Evolutionary conservation across 2,113 vertebrate species (phyloP).

Genomic region (Passer montanus): DNA sequence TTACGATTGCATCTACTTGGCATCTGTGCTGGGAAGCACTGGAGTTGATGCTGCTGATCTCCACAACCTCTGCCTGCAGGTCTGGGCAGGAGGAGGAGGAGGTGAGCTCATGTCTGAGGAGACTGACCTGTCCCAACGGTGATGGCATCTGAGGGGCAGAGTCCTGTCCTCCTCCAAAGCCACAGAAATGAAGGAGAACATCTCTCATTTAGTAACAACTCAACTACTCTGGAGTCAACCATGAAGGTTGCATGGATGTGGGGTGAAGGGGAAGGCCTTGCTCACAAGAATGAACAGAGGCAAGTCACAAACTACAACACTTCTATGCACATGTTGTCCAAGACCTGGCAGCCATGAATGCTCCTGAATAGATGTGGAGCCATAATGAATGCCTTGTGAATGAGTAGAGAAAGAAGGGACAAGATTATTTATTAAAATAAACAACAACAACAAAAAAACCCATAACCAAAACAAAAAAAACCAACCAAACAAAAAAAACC

Average conservation of each 20-base stretch:
- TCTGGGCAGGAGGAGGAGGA: background rate
- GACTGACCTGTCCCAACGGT: fast-evolving
- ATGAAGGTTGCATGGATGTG: background rate
- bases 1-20: background rate
- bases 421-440: background rate
- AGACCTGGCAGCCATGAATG: background rate
- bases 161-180: background rate
- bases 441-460: background rate
- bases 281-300: background rate
- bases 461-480: too few species aligned
- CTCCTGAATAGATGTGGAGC: background rate
- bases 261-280: background rate
- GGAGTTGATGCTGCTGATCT: background rate
- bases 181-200: background rate
- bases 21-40: too few species aligned
- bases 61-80: background rate
- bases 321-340: fast-evolving
- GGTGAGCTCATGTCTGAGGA: background rate
- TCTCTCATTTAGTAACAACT: background rate
- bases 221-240: fast-evolving
- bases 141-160: background rate
- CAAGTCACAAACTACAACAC: background rate
- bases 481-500: too few species aligned
- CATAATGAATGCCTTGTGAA: background rate
- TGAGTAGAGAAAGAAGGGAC: background rate